Conservation (phyloP, 2,113 vertebrate genomes). For the Balaeniceps rex region DNA sequence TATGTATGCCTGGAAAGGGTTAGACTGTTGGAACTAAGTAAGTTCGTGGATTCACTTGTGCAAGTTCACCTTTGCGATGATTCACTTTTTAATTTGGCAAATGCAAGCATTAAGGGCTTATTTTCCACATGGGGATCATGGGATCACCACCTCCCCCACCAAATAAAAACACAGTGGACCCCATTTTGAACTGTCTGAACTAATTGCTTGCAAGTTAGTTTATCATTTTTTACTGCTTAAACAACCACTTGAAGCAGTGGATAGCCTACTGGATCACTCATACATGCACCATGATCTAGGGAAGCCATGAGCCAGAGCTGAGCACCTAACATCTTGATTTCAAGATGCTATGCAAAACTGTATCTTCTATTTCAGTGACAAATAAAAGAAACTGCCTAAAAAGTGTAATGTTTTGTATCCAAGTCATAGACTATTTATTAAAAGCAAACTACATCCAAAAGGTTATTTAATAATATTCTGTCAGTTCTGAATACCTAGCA, state of each 20-base stretch:
- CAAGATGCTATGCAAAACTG: background rate
- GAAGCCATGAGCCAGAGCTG: background rate
- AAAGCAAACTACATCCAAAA: background rate
- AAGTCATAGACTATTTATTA: background rate
- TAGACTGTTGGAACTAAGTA: background rate
- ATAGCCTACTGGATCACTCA: fast-evolving
- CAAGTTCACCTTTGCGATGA: background rate
- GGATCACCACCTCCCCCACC: background rate
- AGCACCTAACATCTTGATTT: background rate
- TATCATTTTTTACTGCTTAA: background rate
- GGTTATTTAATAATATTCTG: background rate
- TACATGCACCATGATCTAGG: fast-evolving
- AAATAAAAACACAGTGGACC: background rate
- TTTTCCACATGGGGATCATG: background rate
- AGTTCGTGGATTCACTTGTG: fast-evolving
- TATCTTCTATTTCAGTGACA: background rate
- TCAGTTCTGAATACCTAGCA: background rate
- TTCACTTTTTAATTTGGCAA: background rate
- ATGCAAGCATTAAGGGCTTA: background rate
- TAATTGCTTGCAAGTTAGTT: background rate
- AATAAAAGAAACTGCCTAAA: background rate
- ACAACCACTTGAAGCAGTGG: background rate
- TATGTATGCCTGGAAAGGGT: background rate
- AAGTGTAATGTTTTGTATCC: background rate
- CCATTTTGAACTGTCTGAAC: background rate